Conservation (phyloP, 2,888 invertebrate species). For the Deilephila porcellus region DNA sequence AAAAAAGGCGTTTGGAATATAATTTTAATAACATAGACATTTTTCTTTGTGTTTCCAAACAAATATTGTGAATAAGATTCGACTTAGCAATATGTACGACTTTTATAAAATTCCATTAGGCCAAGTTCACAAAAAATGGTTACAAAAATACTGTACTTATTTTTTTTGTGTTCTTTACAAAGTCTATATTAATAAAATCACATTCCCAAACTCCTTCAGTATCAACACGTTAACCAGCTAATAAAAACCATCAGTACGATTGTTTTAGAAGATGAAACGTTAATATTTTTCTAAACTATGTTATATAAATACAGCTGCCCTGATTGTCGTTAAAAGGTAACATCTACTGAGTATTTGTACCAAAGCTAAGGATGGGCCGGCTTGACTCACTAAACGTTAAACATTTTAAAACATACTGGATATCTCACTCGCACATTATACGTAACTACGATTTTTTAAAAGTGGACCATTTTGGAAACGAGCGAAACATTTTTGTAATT, state of each 20-base stretch:
- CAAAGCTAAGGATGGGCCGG: conserved; percentile 67
- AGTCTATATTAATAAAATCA: not conserved
- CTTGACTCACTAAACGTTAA: conserved; percentile 35
- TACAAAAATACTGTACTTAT: too few relatives aligned
- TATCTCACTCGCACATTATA: conserved; percentile 73
- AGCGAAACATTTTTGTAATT: not conserved
- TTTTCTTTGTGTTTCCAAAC: not conserved
- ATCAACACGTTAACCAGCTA: not conserved
- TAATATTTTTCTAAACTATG: conserved; percentile 40
- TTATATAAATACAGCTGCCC: conserved; percentile 59
- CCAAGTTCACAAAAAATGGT: too few relatives aligned
- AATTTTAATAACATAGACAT: not conserved
- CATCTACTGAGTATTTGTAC: conserved; percentile 82
- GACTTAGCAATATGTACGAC: too few relatives aligned
- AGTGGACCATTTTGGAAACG: conserved; percentile 53
- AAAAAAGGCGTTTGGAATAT: not conserved
- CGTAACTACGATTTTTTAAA: conserved; percentile 51
- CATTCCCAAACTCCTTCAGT: not conserved
- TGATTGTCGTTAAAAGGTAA: conserved; percentile 59
- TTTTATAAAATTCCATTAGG: too few relatives aligned
- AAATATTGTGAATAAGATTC: too few relatives aligned
- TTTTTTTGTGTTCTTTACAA: too few relatives aligned
- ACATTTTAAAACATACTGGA: conserved; percentile 34
- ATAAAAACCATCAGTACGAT: not conserved
- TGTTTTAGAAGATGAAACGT: not conserved